Base-by-base conservation (phyloP, 2,888 invertebrate genomes). In the Eucriotettix oculatus region DNA sequence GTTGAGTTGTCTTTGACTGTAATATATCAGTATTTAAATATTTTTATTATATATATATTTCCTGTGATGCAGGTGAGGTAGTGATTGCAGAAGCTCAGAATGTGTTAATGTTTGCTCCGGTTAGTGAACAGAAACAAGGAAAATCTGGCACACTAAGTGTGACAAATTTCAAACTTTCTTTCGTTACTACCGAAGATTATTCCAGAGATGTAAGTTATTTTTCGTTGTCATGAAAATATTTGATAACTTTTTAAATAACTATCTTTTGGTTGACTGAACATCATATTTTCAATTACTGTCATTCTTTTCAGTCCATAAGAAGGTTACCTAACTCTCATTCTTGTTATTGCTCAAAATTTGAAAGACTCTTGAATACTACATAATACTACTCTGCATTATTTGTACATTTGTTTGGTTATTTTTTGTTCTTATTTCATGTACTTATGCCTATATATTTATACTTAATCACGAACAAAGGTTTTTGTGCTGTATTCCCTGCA, bases 131-230 rank as follows among this genome's bases (percentile, higher is more conserved):
- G 63, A 88, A 87, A 69, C 81, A 83, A 68, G 90, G 90, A 59
- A 82, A 85, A 62, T 84, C 86, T 63, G 97, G 96, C 1, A 80
- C 86, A 42, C 76, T 97, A 62, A 87, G 87, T 70, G 85, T 95
- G 63, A 96, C 96, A 62, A 96, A 94, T 77, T 95, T 93, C 72
- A 90, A 92, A 74, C 77, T 97, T 42, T 86, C 90, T 42, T 95
- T 95, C 76, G 83, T 91, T 60, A 87, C 90, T 29, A 79, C 84
- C 41, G 79, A 80, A 61, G 76, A 60, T 57, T 74, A 74, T 42
- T 82, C 81, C 52, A 75, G 73, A 64, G 76, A 78, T 68, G 79
- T 78, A 68, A 70, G 68, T 68, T 29, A 29, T 29, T 29, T 29
- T 29, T 29, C 2, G 7, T 29, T 29, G 61, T 52, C 29, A 42